Conservation (phyloP, 2,113 vertebrate species). For the Vimba vimba region DNA sequence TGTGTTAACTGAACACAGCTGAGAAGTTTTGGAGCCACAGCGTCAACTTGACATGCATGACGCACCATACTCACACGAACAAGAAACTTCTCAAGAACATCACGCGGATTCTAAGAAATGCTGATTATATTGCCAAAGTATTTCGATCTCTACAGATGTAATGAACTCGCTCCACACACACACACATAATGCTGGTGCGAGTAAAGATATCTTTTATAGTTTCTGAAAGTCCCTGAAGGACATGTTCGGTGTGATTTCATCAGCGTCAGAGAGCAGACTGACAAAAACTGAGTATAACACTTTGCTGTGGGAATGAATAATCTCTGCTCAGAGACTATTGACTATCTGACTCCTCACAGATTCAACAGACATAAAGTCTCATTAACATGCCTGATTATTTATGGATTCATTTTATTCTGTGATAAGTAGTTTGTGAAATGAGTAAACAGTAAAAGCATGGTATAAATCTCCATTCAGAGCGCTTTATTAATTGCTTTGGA, state of each 20-base stretch:
- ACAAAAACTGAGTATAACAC: background rate
- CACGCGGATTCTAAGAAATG: background rate
- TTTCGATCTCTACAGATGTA: background rate
- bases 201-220: background rate
- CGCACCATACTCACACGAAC: background rate
- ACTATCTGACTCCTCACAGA: background rate
- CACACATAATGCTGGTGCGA: background rate
- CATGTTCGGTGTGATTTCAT: background rate
- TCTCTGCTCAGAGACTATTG: background rate
- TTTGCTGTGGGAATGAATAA: background rate
- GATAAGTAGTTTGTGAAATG: background rate
- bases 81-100: constrained; percentile 15
- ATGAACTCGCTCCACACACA: background rate
- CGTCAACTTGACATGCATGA: background rate
- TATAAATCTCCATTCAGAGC: background rate
- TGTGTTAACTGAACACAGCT: constrained; percentile 2
- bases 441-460: background rate
- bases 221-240: background rate
- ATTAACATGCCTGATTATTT: background rate
- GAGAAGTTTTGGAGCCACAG: constrained; percentile 11
- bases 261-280: background rate
- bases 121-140: background rate
- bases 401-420: background rate
- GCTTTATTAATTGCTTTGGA: background rate
- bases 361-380: background rate